A percentile compares a stretch with the other conserved stretches of the same genome.
Evolutionary conservation across 2,888 invertebrate species (phyloP).

Genomic region (Scelioninae gen. 1): DNA sequence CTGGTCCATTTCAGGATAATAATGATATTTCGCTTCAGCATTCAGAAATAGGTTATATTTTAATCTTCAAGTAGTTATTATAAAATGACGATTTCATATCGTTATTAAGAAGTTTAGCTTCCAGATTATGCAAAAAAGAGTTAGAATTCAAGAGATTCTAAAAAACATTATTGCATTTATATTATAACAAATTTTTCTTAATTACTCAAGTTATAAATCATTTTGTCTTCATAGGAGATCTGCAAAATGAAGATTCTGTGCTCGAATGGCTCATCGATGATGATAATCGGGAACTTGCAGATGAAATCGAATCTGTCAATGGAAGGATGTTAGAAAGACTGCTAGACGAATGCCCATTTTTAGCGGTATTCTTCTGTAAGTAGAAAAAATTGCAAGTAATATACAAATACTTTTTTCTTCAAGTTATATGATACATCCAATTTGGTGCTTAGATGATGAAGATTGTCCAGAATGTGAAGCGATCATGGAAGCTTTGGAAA

Average conservation of each 20-base stretch:
- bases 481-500: constrained; percentile 94
- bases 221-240: constrained; percentile 87
- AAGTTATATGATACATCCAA: too few species aligned
- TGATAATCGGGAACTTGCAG: constrained; percentile 95
- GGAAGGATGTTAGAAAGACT: constrained; percentile 94
- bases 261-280: constrained; percentile 97
- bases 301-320: constrained; percentile 97
- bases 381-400: constrained; percentile 69
- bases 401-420: too few species aligned
- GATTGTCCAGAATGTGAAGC: constrained; percentile 96
- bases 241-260: constrained; percentile 96
- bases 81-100: too few species aligned
- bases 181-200: too few species aligned
- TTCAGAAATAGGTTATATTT: too few species aligned
- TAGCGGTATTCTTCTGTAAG: constrained; percentile 97
- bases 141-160: too few species aligned
- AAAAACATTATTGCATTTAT: too few species aligned
- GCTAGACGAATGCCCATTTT: constrained; percentile 92
- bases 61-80: too few species aligned
- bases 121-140: too few species aligned
- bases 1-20: too few species aligned
- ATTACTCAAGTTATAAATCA: neutral
- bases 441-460: constrained; percentile 88
- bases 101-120: too few species aligned
- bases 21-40: too few species aligned